These are phyloP conservation scores for Aphelocoma californica DNA, from an alignment of 2,797 vertebrate species.

Conservation along the genomic window DNA sequence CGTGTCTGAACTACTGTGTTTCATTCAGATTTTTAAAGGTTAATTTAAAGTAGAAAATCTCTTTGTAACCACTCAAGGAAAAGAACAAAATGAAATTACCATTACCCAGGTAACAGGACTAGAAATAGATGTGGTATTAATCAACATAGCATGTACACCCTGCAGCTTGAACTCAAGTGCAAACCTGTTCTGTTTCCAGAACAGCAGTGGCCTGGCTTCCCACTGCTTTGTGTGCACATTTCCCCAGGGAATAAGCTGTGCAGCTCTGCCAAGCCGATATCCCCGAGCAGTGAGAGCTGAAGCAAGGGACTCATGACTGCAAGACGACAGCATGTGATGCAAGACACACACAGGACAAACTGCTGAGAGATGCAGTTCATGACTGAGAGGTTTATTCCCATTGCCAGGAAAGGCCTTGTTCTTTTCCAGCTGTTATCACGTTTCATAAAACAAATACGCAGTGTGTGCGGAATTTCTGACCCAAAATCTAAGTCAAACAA, in stretches of 20 bases:
- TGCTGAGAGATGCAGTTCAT: slow-evolving; percentile 37
- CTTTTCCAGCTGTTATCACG: not conserved
- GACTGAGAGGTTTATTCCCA: not conserved
- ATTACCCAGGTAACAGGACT: slow-evolving; percentile 53
- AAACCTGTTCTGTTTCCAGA: slow-evolving; percentile 45
- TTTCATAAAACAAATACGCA: not conserved
- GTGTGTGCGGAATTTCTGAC: not conserved
- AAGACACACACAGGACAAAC: not conserved
- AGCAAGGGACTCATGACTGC: slow-evolving; percentile 56
- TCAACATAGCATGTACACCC: slow-evolving; percentile 2
- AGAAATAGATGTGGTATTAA: slow-evolving; percentile 28
- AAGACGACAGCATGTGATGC: slow-evolving; percentile 40
- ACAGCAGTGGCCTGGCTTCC: slow-evolving; percentile 13
- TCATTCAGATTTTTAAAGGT: not conserved
- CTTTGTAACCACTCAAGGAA: not conserved
- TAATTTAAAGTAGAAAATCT: not conserved
- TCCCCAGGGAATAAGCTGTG: slow-evolving; percentile 1
- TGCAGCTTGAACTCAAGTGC: slow-evolving; percentile 23
- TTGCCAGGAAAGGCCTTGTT: not conserved
- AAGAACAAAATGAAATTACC: slow-evolving; percentile 20
- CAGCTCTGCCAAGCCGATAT: not conserved
- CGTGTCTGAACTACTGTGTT: not conserved
- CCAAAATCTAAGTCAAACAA: not conserved
- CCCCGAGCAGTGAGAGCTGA: slow-evolving; percentile 23
- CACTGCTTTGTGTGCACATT: slow-evolving; percentile 16